Conservation (phyloP, 1,140 invertebrate species). For the Drosophila nikananu region DNA sequence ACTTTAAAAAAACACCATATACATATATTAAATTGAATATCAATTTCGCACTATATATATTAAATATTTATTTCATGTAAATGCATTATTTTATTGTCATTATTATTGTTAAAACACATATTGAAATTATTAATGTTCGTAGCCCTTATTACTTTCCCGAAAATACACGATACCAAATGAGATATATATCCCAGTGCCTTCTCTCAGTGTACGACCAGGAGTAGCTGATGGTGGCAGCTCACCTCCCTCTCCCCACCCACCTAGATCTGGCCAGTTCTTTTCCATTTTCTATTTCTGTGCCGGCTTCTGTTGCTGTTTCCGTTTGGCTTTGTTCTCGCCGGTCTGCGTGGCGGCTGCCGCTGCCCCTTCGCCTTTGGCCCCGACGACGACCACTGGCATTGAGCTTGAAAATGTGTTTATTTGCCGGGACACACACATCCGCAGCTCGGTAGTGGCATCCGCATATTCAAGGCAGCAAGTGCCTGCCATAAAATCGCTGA, state of each 20-base stretch:
- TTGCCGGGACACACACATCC: conserved; percentile 39
- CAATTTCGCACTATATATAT: too few relatives aligned
- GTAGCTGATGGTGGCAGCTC: conserved; percentile 3
- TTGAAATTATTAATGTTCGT: neutral
- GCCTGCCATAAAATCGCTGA: conserved; percentile 83
- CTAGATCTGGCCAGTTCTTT: conserved; percentile 55
- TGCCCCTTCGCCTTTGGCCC: conserved; percentile 43
- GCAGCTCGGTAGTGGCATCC: conserved; percentile 9
- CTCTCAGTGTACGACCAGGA: conserved; percentile 15
- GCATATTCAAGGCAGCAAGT: conserved; percentile 55
- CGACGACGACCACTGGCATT: conserved; percentile 56
- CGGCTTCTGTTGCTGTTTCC: conserved; percentile 54
- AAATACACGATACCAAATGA: too few relatives aligned
- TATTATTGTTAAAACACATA: too few relatives aligned
- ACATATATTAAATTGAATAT: too few relatives aligned
- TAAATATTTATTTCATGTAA: too few relatives aligned
- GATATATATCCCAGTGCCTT: neutral
- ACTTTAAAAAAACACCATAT: too few relatives aligned
- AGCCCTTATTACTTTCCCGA: too few relatives aligned
- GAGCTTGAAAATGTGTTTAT: conserved; percentile 84
- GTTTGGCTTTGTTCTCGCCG: conserved; percentile 73
- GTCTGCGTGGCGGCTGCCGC: conserved; percentile 1
- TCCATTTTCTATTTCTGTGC: conserved; percentile 73
- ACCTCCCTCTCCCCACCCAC: neutral
- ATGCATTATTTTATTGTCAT: too few relatives aligned